Conservation (phyloP, 1,140 invertebrate species). For the Caenorhabditis tropicalis region DNA sequence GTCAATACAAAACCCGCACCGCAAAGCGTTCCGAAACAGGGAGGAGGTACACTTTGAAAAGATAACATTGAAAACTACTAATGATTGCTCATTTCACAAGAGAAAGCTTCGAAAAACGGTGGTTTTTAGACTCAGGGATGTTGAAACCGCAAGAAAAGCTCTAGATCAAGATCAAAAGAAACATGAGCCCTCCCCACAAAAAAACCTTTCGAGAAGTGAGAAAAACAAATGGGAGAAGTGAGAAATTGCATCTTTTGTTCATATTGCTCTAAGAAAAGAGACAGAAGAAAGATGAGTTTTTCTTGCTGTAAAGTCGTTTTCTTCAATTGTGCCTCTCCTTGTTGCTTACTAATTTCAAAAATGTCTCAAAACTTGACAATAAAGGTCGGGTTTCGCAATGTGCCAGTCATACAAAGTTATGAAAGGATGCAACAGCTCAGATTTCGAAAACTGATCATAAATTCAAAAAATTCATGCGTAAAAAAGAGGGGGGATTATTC, state of each 20-base stretch:
- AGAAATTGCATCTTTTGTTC: constrained; percentile 42
- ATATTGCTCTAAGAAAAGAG: constrained; percentile 14
- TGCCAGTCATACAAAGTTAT: not conserved
- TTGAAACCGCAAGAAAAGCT: not conserved
- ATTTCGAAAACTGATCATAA: not conserved
- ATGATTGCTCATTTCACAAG: not conserved
- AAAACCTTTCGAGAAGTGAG: not conserved
- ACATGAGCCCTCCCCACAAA: constrained; percentile 7
- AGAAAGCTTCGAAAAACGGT: too few relatives aligned
- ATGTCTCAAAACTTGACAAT: not conserved
- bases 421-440: not conserved
- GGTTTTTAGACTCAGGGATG: too few relatives aligned
- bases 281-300: not conserved
- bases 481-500: not conserved
- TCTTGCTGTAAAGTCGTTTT: constrained; percentile 9
- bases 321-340: not conserved
- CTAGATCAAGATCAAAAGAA: not conserved
- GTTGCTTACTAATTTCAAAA: not conserved
- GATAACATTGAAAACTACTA: not conserved
- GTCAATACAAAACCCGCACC: constrained; percentile 8
- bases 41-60: not conserved
- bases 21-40: constrained; percentile 18
- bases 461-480: not conserved
- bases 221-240: constrained; percentile 37
- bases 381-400: not conserved